These are phyloP conservation scores for Erebia ligea DNA, from an alignment of 2,888 invertebrate species.

Conservation along the genomic window DNA sequence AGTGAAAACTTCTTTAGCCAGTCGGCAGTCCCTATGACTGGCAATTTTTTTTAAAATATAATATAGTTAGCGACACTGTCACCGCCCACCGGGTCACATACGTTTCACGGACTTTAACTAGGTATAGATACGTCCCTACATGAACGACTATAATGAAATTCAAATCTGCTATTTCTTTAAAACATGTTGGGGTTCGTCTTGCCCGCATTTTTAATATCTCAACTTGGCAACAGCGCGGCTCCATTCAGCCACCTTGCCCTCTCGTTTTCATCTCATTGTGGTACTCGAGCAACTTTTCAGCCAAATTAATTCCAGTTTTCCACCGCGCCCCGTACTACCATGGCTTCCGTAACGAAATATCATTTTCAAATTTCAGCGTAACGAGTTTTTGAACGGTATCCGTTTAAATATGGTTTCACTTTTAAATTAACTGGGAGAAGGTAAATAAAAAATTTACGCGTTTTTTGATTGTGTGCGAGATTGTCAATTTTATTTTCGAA, in stretches of 20 bases:
- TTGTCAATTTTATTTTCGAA: slow-evolving; percentile 1
- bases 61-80: too few species aligned
- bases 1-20: too few species aligned
- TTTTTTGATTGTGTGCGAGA: slow-evolving; percentile 17
- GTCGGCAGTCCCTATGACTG: too few species aligned
- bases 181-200: slow-evolving; percentile 43
- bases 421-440: slow-evolving; percentile 50
- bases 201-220: slow-evolving; percentile 70
- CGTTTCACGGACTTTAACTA: too few species aligned
- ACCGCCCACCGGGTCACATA: too few species aligned
- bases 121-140: too few species aligned
- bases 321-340: slow-evolving; percentile 64
- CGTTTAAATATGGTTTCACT: slow-evolving; percentile 61
- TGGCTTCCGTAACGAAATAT: slow-evolving; percentile 74
- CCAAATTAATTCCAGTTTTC: slow-evolving; percentile 70
- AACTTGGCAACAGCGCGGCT: slow-evolving; percentile 65
- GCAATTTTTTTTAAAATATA: too few species aligned
- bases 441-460: slow-evolving; percentile 24
- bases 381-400: slow-evolving; percentile 57
- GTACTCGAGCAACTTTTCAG: slow-evolving; percentile 70
- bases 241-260: slow-evolving; percentile 72
- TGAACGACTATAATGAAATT: too few species aligned
- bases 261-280: slow-evolving; percentile 79
- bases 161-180: background rate
- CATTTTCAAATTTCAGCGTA: slow-evolving; percentile 72